Conservation (phyloP, 2,888 invertebrate genomes). For the Ariolimax columbianus region DNA sequence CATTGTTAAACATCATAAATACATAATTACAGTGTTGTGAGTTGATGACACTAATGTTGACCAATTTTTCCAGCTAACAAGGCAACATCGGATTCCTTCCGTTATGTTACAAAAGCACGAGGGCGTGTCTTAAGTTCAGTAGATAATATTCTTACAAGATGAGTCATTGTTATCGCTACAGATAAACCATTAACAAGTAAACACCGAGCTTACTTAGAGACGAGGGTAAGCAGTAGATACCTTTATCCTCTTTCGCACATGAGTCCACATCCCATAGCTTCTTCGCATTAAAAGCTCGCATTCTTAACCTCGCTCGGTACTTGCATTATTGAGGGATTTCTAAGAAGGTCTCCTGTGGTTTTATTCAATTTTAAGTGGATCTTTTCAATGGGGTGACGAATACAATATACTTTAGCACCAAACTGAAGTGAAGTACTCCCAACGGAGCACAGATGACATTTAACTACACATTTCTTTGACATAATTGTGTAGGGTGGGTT, state of each 20-base stretch:
- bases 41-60: slow-evolving; percentile 5
- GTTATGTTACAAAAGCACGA: neutral
- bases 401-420: slow-evolving; percentile 7
- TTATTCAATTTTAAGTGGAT: slow-evolving; percentile 10
- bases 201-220: neutral
- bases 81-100: neutral
- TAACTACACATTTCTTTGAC: neutral
- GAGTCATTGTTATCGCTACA: neutral
- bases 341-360: neutral
- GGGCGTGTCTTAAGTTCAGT: neutral
- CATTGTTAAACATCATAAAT: neutral
- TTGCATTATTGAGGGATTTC: slow-evolving; percentile 14
- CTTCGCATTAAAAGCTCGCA: neutral
- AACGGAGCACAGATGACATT: slow-evolving; percentile 8
- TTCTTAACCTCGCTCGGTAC: neutral
- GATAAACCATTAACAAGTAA: neutral
- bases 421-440: neutral
- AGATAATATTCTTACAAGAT: neutral
- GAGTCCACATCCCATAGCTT: neutral
- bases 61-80: slow-evolving; percentile 1
- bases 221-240: neutral
- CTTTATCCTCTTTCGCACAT: neutral
- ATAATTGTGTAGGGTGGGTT: neutral
- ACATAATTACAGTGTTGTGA: neutral
- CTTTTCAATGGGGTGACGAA: slow-evolving; percentile 21